Percentiles rank a stretch among this genome's conserved stretches.
phyloP scores from a whole-genome alignment of 2,888 invertebrate genomes.

The Agrenia bidenticulata region DNA sequence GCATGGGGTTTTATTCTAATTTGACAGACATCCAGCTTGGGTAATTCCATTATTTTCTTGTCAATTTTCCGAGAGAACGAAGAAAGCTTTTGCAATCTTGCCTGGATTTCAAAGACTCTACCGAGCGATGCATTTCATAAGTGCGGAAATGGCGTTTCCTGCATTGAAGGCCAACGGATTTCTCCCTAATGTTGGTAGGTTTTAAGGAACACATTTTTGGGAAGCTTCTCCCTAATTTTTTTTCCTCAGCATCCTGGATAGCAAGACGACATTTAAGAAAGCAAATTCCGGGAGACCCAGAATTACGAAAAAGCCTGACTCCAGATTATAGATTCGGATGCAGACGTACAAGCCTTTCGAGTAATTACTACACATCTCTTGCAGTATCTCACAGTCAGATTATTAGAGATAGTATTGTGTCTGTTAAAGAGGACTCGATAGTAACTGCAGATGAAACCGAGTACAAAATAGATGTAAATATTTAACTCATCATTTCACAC shows the following conservation, averaged over 20 bases:
- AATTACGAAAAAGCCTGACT: conserved; percentile 25
- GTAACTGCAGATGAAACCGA: conserved; percentile 31
- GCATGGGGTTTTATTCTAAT: not conserved
- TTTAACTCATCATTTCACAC: not conserved
- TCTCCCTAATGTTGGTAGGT: not conserved
- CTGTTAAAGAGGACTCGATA: conserved; percentile 27
- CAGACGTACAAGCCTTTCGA: conserved; percentile 30
- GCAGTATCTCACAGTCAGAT: conserved; percentile 27
- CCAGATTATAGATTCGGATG: conserved; percentile 42
- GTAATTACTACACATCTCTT: conserved; percentile 33
- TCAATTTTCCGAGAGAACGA: conserved; percentile 19
- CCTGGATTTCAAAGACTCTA: conserved; percentile 34
- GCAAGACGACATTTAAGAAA: not conserved
- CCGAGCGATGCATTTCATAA: conserved; percentile 26
- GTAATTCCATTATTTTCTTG: conserved; percentile 28
- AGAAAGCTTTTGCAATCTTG: conserved; percentile 31
- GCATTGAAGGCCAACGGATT: conserved; percentile 1
- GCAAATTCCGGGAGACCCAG: conserved; percentile 6
- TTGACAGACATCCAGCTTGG: conserved; percentile 29
- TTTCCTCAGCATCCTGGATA: too few relatives aligned
- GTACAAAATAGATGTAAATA: conserved; percentile 36
- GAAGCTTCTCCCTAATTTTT: too few relatives aligned
- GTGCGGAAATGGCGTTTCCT: conserved; percentile 14
- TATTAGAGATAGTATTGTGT: conserved; percentile 18
- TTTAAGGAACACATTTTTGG: not conserved